Evolutionary conservation across 2,888 invertebrate species (phyloP).

Genomic region (Operophtera brumata): DNA sequence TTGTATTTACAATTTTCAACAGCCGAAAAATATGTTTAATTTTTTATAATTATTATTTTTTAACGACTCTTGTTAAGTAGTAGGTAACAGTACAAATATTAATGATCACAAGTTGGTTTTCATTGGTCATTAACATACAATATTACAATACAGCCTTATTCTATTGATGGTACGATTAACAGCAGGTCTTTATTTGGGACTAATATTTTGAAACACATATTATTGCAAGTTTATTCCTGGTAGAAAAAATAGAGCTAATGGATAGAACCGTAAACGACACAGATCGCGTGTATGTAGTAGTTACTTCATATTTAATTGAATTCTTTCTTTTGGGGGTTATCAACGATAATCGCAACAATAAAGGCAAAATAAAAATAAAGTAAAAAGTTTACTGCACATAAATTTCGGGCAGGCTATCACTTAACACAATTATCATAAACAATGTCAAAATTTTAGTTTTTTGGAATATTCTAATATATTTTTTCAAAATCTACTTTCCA

Average conservation of each 20-base stretch:
- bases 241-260: neutral
- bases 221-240: neutral
- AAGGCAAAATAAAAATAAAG: slow-evolving; percentile 5
- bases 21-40: slow-evolving; percentile 81
- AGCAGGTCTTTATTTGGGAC: slow-evolving; percentile 69
- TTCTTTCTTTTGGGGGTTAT: no score
- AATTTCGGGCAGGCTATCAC: slow-evolving; percentile 55
- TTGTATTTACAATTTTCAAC: slow-evolving; percentile 81
- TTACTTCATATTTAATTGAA: no score
- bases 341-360: no score
- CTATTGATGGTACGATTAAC: slow-evolving; percentile 75
- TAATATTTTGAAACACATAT: slow-evolving; percentile 25
- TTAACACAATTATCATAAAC: slow-evolving; percentile 67
- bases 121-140: slow-evolving; percentile 82
- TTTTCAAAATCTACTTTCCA: slow-evolving; percentile 79
- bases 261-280: slow-evolving; percentile 15
- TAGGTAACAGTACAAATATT: slow-evolving; percentile 83
- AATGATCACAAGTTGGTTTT: slow-evolving; percentile 83
- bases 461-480: slow-evolving; percentile 73
- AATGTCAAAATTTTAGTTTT: slow-evolving; percentile 68
- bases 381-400: slow-evolving; percentile 44
- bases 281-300: slow-evolving; percentile 33
- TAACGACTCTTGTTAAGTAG: slow-evolving; percentile 82
- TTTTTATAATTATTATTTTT: slow-evolving; percentile 77
- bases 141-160: slow-evolving; percentile 76